A percentile compares a stretch with the other conserved stretches of the same genome.
Conservation (phyloP, 2,797 vertebrate species). For the Xiphorhynchus erythropygius region DNA sequence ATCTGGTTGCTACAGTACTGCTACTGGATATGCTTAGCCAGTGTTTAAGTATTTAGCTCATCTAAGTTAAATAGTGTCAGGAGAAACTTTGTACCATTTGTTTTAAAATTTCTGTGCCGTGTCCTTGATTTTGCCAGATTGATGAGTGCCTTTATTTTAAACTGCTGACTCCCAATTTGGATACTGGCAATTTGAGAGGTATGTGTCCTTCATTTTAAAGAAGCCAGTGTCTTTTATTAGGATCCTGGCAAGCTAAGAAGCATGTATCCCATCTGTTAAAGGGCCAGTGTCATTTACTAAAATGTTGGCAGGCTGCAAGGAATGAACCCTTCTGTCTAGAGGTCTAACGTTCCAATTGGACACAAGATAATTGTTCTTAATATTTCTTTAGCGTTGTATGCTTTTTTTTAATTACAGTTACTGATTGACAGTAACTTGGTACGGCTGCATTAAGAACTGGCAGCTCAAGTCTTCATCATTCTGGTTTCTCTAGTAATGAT, state of each 20-base stretch:
- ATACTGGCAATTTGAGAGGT: slow-evolving; percentile 74
- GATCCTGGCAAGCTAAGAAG: slow-evolving; percentile 75
- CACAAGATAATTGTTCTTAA: slow-evolving; percentile 70
- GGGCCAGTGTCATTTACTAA: slow-evolving; percentile 72
- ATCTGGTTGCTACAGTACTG: background rate
- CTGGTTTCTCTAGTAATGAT: slow-evolving; percentile 65
- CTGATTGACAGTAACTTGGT: slow-evolving; percentile 73
- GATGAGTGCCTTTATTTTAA: slow-evolving; percentile 72
- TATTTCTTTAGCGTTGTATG: slow-evolving; percentile 47
- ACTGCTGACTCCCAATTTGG: slow-evolving; percentile 70
- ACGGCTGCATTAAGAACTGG: slow-evolving; percentile 67
- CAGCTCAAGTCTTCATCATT: slow-evolving; percentile 66
- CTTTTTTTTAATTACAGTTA: slow-evolving; percentile 9
- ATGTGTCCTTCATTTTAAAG: slow-evolving; percentile 76
- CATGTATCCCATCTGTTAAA: slow-evolving; percentile 77
- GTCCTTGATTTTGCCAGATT: slow-evolving; percentile 70
- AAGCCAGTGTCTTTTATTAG: slow-evolving; percentile 78
- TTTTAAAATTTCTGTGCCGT: slow-evolving; percentile 48
- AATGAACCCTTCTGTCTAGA: slow-evolving; percentile 65
- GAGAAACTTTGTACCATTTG: slow-evolving; percentile 51
- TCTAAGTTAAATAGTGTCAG: slow-evolving; percentile 31
- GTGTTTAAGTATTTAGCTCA: slow-evolving; percentile 27
- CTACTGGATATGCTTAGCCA: slow-evolving; percentile 5
- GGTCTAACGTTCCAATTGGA: slow-evolving; percentile 67
- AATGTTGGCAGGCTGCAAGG: slow-evolving; percentile 68